Conservation (phyloP, 2,113 vertebrate species). For the Coregonus clupeaformis region DNA sequence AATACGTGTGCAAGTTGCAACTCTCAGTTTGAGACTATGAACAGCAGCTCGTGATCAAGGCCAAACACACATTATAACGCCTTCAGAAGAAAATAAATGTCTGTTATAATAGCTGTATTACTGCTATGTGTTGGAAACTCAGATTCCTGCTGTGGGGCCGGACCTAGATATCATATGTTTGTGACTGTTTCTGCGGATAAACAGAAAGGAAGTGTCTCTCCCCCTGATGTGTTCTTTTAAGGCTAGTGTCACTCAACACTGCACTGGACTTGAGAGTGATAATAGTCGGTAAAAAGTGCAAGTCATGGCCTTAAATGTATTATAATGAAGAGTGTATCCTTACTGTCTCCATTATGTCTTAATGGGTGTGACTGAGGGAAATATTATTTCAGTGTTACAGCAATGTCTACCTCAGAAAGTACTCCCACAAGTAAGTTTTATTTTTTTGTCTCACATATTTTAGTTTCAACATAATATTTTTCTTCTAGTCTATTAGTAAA, state of each 20-base stretch:
- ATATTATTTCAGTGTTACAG: not conserved
- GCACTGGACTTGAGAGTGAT: constrained; percentile 11
- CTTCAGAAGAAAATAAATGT: not conserved
- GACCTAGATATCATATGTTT: constrained; percentile 3
- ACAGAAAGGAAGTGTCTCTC: constrained; percentile 53
- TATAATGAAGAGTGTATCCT: not conserved
- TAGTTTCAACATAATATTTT: not conserved
- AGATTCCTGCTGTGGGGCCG: constrained; percentile 4
- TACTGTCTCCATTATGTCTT: constrained; percentile 20
- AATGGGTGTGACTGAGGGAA: not conserved
- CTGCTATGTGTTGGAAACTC: not conserved
- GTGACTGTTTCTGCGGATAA: constrained; percentile 35
- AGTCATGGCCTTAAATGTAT: constrained; percentile 15
- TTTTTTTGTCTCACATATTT: constrained; percentile 1
- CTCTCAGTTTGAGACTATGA: not conserved
- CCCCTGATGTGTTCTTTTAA: not conserved
- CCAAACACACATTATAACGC: not conserved
- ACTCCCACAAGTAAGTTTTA: constrained; percentile 17
- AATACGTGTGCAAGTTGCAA: not conserved
- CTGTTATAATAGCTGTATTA: not conserved
- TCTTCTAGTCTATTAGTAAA: not conserved
- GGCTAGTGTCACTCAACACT: constrained; percentile 16
- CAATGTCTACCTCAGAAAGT: not conserved
- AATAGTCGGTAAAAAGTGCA: constrained; percentile 5
- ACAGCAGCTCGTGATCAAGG: not conserved